Evolutionary conservation across 2,113 vertebrate genomes (phyloP), one percentile per base, ranked within the genome.

Genomic region (Calyptommatus sinebrachiatus): DNA sequence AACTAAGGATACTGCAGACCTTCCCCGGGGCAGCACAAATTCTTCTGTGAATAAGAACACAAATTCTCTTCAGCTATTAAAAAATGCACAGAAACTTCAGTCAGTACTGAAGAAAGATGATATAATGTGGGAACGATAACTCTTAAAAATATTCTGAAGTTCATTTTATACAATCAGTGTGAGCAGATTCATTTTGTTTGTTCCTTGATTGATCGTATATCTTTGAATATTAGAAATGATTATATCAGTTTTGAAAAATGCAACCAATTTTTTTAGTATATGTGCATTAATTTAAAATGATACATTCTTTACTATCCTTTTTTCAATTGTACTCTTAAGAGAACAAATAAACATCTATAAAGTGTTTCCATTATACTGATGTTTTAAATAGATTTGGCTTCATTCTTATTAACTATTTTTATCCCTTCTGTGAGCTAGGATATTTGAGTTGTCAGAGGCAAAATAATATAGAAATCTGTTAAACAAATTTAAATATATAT

Each of bases 61-160:
- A 70, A 90, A 75, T 29, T 95, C 92, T 79, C 94, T 94, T 82
- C 93, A 92, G 83, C 92, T 96, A 41, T 95, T 97, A 79, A 83
- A 91, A 86, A 93, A 91, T 87, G 93, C 95, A 10, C 95, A 93
- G 89, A 96, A 94, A 89, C 92, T 99, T 79, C 96, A 94, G 74
- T 93, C 90, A 74, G 88, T 93, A 75, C 91, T 99, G 72, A 95
- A 95, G 85, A 94, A 92, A 83, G 90, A 96, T 61, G 94, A 96
- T 87, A 83, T 97, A 53, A 84, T 85, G 65, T 99, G 96, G 97
- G 95, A 97, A 88, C 86, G 94, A n/a, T 94, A 95, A 67, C 62
- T 86, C 22, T 73, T n/a, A 73, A 79, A 31, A 31, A n/a, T 60
- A 4, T 20, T 24, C 26, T 14, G 57, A 50, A 61, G n/a, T 62